phyloP scores from a whole-genome alignment of 2,113 vertebrate species.

The Odobenus rosmarus region DNA sequence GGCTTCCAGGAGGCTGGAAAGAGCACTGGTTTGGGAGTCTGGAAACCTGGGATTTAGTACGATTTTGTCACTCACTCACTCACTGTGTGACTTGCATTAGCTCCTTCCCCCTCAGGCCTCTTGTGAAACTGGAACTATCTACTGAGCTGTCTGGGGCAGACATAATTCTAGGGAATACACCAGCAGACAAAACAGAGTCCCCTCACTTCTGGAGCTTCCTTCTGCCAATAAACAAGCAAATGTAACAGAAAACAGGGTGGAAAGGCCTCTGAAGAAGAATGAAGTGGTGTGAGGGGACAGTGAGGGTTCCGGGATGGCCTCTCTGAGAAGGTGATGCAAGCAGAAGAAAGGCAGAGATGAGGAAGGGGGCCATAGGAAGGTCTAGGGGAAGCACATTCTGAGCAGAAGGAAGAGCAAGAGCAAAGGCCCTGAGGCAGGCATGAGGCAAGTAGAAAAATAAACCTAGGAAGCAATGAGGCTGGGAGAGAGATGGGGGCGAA shows the following conservation, averaged over 20 bases:
- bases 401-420: not conserved
- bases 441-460: not conserved
- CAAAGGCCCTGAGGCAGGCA: slow-evolving; percentile 45
- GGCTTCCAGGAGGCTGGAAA: not conserved
- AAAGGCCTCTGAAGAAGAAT: not conserved
- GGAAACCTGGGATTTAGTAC: not conserved
- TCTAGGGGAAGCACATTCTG: not conserved
- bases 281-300: not conserved
- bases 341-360: not conserved
- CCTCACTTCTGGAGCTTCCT: not conserved
- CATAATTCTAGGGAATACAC: not conserved
- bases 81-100: not conserved
- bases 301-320: not conserved
- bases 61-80: not conserved
- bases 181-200: not conserved
- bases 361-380: not conserved
- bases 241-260: not conserved
- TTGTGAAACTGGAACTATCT: not conserved
- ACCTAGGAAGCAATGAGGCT: not conserved
- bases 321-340: not conserved
- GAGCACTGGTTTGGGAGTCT: not conserved
- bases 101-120: not conserved
- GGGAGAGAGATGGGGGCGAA: rapidly evolving
- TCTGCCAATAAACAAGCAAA: not conserved
- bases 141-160: not conserved